phyloP scores from a whole-genome alignment of 2,888 invertebrate species.

The Torymus aiolomorphi region DNA sequence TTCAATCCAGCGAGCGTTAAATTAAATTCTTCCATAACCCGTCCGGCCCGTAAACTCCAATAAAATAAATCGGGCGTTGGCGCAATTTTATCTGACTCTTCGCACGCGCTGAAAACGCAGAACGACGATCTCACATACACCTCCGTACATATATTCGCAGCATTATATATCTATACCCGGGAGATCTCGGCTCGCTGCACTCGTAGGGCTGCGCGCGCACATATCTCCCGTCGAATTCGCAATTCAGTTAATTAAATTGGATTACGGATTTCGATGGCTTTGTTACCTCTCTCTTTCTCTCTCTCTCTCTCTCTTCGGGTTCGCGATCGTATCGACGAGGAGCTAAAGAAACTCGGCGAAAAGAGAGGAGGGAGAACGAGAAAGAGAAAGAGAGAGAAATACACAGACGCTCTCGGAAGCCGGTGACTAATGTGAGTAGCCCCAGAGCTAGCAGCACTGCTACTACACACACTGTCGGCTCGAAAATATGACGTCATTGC shows the following conservation, averaged over 20 bases:
- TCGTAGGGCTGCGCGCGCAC: slow-evolving; percentile 17
- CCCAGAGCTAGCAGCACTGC: background rate
- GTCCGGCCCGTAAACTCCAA: background rate
- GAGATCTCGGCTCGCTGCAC: slow-evolving; percentile 1
- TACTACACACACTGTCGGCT: background rate
- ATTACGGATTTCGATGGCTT: slow-evolving; percentile 51
- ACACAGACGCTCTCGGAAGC: slow-evolving; percentile 5
- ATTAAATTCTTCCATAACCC: too few species aligned
- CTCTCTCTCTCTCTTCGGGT: background rate
- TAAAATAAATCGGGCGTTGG: slow-evolving; percentile 2
- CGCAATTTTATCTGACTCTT: background rate
- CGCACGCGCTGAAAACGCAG: background rate
- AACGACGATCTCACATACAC: background rate
- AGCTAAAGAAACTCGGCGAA: too few species aligned
- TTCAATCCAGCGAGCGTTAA: too few species aligned
- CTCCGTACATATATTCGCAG: too few species aligned
- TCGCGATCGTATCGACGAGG: too few species aligned
- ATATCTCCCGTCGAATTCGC: slow-evolving; percentile 29
- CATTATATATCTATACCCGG: too few species aligned
- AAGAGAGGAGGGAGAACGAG: too few species aligned
- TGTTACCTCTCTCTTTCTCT: background rate
- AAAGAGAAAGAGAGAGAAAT: background rate
- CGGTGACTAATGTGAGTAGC: slow-evolving; percentile 26
- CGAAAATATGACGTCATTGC: slow-evolving; percentile 30
- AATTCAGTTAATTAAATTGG: slow-evolving; percentile 54